phyloP scores from a whole-genome alignment of 1,140 invertebrate genomes.

The Dryas iulia region DNA sequence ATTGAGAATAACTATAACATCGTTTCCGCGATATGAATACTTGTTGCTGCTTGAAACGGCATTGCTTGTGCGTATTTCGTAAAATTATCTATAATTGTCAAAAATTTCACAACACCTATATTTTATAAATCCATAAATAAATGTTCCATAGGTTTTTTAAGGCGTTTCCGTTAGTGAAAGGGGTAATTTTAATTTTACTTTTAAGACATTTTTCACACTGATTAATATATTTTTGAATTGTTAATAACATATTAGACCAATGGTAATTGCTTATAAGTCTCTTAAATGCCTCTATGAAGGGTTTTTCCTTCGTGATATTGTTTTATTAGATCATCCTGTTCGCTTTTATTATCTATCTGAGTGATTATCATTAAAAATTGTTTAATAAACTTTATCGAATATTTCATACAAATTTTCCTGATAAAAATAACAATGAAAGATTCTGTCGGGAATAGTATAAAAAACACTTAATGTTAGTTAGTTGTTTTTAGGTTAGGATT shows the following conservation, averaged over 20 bases:
- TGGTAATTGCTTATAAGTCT: conserved; percentile 56
- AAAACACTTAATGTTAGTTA: too few species aligned
- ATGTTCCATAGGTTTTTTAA: conserved; percentile 39
- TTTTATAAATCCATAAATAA: conserved; percentile 42
- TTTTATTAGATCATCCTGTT: conserved; percentile 45
- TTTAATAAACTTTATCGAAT: conserved; percentile 29
- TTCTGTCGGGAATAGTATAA: conserved; percentile 39
- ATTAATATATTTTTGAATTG: conserved; percentile 39
- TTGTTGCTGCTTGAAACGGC: conserved; percentile 30
- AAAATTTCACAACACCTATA: conserved; percentile 35
- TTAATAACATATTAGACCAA: conserved; percentile 55
- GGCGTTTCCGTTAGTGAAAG: conserved; percentile 38
- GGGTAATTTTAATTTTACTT: conserved; percentile 30
- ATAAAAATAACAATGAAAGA: conserved; percentile 41
- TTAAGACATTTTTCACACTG: conserved; percentile 36
- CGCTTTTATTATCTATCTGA: conserved; percentile 35
- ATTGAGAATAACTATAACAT: conserved; percentile 35
- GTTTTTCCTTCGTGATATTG: conserved; percentile 52
- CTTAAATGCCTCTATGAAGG: conserved; percentile 52
- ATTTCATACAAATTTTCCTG: conserved; percentile 28
- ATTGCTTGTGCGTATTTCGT: conserved; percentile 42
- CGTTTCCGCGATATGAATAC: conserved; percentile 40
- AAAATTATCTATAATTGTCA: conserved; percentile 44
- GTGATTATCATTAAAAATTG: conserved; percentile 34
- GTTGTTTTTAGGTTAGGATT: too few species aligned